These are phyloP conservation scores for silkworm (Bombyx mori) DNA, from an alignment of 1,140 invertebrate species.

Conservation along the genomic window ASM3026992v2 NC_085117.1:10233001-10233500, in stretches of 20 bases:
- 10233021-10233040: no score
- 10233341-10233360: no score
- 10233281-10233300: background rate
- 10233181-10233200: slow-evolving; percentile 55
- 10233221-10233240: slow-evolving; percentile 13
- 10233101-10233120: no score
- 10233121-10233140: slow-evolving; percentile 11
- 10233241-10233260: background rate
- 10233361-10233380: no score
- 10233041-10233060: no score
- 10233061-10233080: no score
- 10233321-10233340: no score
- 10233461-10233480: no score
- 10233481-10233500: no score
- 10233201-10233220: slow-evolving; percentile 17
- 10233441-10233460: no score
- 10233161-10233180: slow-evolving; percentile 42
- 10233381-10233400: slow-evolving; percentile 4
- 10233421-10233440: slow-evolving; percentile 12
- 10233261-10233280: background rate
- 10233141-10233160: slow-evolving; percentile 43
- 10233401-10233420: slow-evolving; percentile 14
- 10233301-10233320: background rate
- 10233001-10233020: no score
- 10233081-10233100: no score